Evolutionary conservation across 2,797 vertebrate species (phyloP).

Genomic region (Chrysolophus pictus): DNA sequence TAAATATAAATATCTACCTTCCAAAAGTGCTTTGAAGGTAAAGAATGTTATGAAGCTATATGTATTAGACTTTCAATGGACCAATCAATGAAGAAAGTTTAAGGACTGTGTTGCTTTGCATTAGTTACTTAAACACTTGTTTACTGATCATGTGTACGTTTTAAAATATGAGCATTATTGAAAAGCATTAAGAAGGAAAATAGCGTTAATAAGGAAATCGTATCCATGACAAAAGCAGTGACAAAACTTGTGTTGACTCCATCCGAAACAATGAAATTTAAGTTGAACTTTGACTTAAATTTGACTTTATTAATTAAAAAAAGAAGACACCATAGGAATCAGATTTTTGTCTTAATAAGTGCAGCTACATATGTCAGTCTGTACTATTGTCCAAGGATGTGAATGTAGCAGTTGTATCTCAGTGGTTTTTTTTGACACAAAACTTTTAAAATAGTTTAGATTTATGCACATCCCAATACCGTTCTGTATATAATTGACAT

Average conservation of each 20-base stretch:
- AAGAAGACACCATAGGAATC: neutral
- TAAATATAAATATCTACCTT: neutral
- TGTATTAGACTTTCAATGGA: neutral
- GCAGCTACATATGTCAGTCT: neutral
- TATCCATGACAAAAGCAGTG: neutral
- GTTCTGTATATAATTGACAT: neutral
- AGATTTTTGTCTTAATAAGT: neutral
- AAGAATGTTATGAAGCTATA: neutral
- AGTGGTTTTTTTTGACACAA: neutral
- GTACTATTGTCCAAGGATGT: neutral
- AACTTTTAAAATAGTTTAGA: neutral
- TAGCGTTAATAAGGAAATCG: neutral
- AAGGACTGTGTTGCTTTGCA: neutral
- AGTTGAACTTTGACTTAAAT: no score
- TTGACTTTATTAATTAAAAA: neutral
- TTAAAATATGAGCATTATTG: neutral
- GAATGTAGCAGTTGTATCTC: neutral
- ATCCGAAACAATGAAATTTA: neutral
- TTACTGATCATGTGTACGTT: neutral
- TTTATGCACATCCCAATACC: neutral
- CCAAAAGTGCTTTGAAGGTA: neutral
- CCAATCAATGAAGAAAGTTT: neutral
- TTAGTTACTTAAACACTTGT: neutral
- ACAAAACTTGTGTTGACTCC: neutral
- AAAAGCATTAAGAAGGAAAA: neutral